Evolutionary conservation across 2,797 vertebrate genomes (phyloP), one percentile per base, ranked within the genome.

Genomic region (Holocentrus rufus): DNA sequence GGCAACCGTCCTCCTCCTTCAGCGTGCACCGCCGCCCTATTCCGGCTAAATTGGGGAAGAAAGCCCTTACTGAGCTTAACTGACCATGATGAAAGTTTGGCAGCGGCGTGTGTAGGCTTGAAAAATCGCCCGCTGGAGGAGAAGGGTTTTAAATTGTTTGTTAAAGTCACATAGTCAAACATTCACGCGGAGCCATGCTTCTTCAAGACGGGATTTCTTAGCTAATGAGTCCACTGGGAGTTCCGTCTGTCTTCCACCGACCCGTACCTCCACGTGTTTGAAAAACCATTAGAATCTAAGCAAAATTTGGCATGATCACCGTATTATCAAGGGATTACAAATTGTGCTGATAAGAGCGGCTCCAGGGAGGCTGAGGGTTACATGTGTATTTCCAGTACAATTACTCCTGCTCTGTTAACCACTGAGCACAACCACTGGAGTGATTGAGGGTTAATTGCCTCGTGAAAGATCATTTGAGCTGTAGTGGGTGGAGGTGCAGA

Each of bases 71-170:
- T 39, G 73, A 27, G 44, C 31, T 52, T 73, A 65, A 65, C 62
- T 59, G 54, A 55, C 42, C 70, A 44, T 65, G 62, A 73, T 57
- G 47, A 34, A 72, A 31, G 59, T 71, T 71, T 44, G 50, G 58
- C 58, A 54, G 50, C n/a, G 49, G 30, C 23, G 9, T 36, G 27
- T 42, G 20, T 49, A 17, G 20, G 18, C 20, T 49, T 22, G 14
- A 56, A 52, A 52, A 30, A 44, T 65, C 70, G 57, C 70, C 17
- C 50, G 61, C 53, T 39, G 13, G 22, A 54, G 59, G 49, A 71
- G 15, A 64, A 56, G 23, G 1, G 14, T 30, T 58, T 58, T 13
- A 44, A 39, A 34, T 27, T 27, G 46, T 46, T 30, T 63, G 44
- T 49, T 30, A 49, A 11, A 64, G 36, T 54, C 50, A 55, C 8